Percentiles rank a stretch among this genome's conserved stretches.
Evolutionary conservation across 1,140 invertebrate genomes (phyloP).

Genomic region (Pachyrhynchus sulphureomaculatus): DNA sequence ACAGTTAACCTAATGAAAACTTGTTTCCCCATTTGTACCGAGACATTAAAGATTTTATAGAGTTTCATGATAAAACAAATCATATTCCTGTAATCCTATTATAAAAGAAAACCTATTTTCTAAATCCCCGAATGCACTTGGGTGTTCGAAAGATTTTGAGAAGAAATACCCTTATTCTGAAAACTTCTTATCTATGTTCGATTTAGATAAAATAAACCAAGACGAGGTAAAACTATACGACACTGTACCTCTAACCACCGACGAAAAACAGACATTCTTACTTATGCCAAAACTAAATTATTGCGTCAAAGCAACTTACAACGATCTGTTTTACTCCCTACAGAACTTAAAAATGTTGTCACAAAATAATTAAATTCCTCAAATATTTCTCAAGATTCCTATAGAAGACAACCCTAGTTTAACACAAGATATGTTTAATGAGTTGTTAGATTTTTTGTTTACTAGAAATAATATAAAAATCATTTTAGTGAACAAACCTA

Average conservation of each 20-base stretch:
- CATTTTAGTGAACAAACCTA: too few species aligned
- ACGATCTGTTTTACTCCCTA: conserved; percentile 41
- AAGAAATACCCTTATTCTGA: conserved; percentile 37
- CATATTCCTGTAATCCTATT: conserved; percentile 31
- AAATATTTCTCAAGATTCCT: conserved; percentile 10
- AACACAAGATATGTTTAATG: conserved; percentile 32
- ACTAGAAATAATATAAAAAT: conserved; percentile 10
- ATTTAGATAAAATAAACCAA: conserved; percentile 20
- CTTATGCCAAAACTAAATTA: conserved; percentile 34
- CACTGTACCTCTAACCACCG: conserved; percentile 24
- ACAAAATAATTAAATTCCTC: too few species aligned
- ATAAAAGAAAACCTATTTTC: conserved; percentile 35
- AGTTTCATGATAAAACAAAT: conserved; percentile 39
- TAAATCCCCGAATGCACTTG: conserved; percentile 35
- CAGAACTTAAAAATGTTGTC: conserved; percentile 22
- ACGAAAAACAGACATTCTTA: conserved; percentile 27
- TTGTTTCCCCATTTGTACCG: neutral
- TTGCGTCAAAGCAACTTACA: conserved; percentile 39
- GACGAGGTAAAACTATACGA: conserved; percentile 24
- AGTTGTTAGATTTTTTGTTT: conserved; percentile 28
- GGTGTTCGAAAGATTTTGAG: conserved; percentile 42
- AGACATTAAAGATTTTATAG: conserved; percentile 34
- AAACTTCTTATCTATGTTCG: conserved; percentile 25
- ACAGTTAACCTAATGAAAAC: neutral
- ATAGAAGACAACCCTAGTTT: conserved; percentile 18